phyloP scores from a whole-genome alignment of 2,888 invertebrate genomes.

The Idaea biselata region DNA sequence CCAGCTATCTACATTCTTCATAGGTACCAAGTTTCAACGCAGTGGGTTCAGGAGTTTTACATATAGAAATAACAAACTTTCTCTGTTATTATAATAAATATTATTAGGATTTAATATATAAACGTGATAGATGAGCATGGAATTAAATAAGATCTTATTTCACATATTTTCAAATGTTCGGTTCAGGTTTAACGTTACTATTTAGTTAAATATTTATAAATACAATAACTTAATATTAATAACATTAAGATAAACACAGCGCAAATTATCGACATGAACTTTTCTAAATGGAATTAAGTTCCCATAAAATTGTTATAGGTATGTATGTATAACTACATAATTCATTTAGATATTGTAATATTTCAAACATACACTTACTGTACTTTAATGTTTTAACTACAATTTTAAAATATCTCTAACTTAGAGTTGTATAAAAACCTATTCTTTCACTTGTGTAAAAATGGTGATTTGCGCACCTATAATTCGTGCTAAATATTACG shows the following conservation, averaged over 20 bases:
- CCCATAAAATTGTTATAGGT: conserved; percentile 56
- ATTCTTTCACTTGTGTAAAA: conserved; percentile 68
- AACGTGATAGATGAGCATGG: conserved; percentile 71
- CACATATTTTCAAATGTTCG: conserved; percentile 78
- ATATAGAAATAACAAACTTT: no score
- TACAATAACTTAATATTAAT: conserved; percentile 35
- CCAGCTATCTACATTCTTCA: no score
- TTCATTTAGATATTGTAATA: conserved; percentile 62
- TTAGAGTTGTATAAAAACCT: conserved; percentile 62
- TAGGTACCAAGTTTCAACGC: no score
- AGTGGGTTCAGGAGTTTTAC: no score
- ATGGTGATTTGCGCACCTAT: conserved; percentile 74
- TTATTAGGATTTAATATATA: conserved; percentile 34
- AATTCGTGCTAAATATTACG: conserved; percentile 74
- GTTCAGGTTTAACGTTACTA: conserved; percentile 39
- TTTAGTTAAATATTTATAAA: conserved; percentile 38
- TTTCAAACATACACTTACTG: conserved; percentile 55
- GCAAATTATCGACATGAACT: conserved; percentile 45
- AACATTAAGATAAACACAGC: conserved; percentile 40
- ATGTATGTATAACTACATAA: conserved; percentile 39
- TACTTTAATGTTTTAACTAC: conserved; percentile 52
- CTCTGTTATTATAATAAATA: no score
- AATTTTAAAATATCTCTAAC: conserved; percentile 60
- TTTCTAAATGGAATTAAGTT: conserved; percentile 78
- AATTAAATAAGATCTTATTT: conserved; percentile 63